phyloP scores from a whole-genome alignment of 1,140 invertebrate genomes.

The Meloidogyne hapla region DNA sequence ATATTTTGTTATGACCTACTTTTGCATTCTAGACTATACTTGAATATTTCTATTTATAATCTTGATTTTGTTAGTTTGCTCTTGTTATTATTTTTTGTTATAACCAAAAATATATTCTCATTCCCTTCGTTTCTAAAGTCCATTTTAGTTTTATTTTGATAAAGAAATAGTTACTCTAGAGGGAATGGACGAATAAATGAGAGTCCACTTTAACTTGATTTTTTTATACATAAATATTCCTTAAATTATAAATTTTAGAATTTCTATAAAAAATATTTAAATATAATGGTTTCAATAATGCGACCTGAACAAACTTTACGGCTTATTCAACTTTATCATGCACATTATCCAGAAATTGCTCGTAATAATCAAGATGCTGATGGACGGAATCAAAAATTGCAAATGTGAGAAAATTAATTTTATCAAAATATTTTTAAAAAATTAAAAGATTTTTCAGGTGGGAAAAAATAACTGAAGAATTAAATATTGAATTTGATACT shows the following conservation, averaged over 20 bases:
- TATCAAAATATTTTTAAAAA: neutral
- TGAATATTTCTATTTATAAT: too few relatives aligned
- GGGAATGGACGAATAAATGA: too few relatives aligned
- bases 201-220: too few relatives aligned
- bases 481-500: conserved; percentile 32
- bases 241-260: neutral
- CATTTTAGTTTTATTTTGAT: too few relatives aligned
- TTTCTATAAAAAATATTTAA: neutral
- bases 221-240: too few relatives aligned
- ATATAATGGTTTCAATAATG: conserved; percentile 37
- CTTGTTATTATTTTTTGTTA: too few relatives aligned
- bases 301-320: conserved; percentile 39
- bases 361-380: conserved; percentile 43
- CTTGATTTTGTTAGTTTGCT: too few relatives aligned
- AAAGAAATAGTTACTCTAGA: too few relatives aligned
- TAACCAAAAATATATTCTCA: too few relatives aligned
- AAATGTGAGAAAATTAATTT: conserved; percentile 15
- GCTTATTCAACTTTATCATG: conserved; percentile 43
- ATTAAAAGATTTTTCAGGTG: conserved; percentile 10
- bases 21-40: neutral
- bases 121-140: too few relatives aligned
- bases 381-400: conserved; percentile 29
- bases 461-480: conserved; percentile 34
- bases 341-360: conserved; percentile 45
- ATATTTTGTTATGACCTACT: neutral